Conservation (phyloP, 2,888 invertebrate genomes). For the Ceramica pisi region DNA sequence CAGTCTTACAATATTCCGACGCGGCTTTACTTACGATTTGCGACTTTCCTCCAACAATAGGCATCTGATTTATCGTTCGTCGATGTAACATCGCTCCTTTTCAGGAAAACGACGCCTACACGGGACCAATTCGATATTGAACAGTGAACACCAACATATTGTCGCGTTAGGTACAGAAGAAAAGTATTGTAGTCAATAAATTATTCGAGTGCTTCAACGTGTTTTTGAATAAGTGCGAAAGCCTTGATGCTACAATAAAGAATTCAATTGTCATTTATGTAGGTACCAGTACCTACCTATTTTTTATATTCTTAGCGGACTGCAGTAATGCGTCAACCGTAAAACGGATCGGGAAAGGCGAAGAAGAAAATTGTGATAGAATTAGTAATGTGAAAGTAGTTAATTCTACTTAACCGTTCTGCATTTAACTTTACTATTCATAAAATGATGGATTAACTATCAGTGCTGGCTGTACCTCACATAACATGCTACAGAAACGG, state of each 20-base stretch:
- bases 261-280: conserved; percentile 39
- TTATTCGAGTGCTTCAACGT: conserved; percentile 66
- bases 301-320: conserved; percentile 44
- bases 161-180: conserved; percentile 63
- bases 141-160: conserved; percentile 67
- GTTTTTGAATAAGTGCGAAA: conserved; percentile 61
- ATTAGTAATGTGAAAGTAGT: conserved; percentile 47
- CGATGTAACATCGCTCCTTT: conserved; percentile 76
- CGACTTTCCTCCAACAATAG: conserved; percentile 79
- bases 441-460: conserved; percentile 40
- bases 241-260: conserved; percentile 20
- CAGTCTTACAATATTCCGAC: conserved; percentile 70
- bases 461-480: conserved; percentile 7
- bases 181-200: conserved; percentile 67
- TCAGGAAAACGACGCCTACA: conserved; percentile 75
- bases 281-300: conserved; percentile 12
- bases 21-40: conserved; percentile 78
- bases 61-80: conserved; percentile 79
- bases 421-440: conserved; percentile 47
- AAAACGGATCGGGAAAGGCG: conserved; percentile 37
- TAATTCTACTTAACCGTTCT: conserved; percentile 36
- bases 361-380: conserved; percentile 41
- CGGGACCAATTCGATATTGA: conserved; percentile 72
- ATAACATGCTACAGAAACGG: not conserved
- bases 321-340: conserved; percentile 22